These are phyloP conservation scores for Diorhabda carinulata DNA, from an alignment of 1,140 invertebrate species.

Conservation along the genomic window DNA sequence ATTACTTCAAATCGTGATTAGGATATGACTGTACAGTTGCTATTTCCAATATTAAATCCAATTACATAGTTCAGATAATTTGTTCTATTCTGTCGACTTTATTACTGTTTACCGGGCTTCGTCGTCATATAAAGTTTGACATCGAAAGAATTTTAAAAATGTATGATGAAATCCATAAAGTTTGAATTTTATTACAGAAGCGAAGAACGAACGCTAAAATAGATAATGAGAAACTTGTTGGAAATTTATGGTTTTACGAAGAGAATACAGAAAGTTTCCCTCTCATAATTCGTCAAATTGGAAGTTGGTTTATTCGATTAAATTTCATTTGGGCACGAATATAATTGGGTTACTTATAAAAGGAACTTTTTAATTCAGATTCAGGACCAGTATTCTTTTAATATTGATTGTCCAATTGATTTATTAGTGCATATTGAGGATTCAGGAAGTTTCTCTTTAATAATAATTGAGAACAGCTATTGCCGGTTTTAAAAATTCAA, in stretches of 20 bases:
- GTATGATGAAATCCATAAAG: conserved; percentile 1
- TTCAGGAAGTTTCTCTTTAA: too few relatives aligned
- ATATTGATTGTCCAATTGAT: background rate
- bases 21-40: too few relatives aligned
- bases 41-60: too few relatives aligned
- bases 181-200: conserved; percentile 3
- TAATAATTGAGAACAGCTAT: too few relatives aligned
- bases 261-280: conserved; percentile 2
- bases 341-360: conserved; percentile 1
- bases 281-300: background rate
- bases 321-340: conserved; percentile 2
- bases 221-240: conserved; percentile 1
- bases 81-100: too few relatives aligned
- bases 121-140: background rate
- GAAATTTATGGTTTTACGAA: conserved; percentile 3
- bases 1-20: too few relatives aligned
- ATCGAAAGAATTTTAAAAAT: background rate
- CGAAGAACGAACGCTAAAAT: conserved; percentile 1
- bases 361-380: background rate
- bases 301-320: background rate
- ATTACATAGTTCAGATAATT: too few relatives aligned
- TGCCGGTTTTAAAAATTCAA: too few relatives aligned
- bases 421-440: too few relatives aligned
- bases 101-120: background rate
- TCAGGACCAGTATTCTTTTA: background rate